phyloP scores from a whole-genome alignment of 2,888 invertebrate species.

The Epicampocera succincta region DNA sequence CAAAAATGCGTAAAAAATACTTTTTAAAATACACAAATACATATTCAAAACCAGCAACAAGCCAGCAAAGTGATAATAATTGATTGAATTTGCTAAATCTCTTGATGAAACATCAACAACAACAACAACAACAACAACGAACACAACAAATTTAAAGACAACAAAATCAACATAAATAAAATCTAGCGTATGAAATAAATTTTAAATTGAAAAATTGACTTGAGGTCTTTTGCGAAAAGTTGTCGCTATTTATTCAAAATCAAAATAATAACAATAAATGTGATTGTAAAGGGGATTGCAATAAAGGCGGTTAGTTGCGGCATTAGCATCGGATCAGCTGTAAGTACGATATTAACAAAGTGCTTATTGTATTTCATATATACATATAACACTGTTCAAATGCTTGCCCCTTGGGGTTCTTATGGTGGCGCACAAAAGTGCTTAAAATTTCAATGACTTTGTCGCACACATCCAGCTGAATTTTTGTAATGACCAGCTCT shows the following conservation, averaged over 20 bases:
- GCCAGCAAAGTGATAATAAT: constrained; percentile 48
- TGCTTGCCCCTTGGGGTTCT: too few species aligned
- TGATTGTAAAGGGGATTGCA: too few species aligned
- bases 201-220: constrained; percentile 61
- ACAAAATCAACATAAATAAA: constrained; percentile 12
- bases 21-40: background rate
- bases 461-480: too few species aligned
- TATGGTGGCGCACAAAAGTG: too few species aligned
- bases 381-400: too few species aligned
- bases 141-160: background rate
- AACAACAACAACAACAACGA: constrained; percentile 5
- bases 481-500: too few species aligned
- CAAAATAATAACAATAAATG: constrained; percentile 10
- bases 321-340: too few species aligned
- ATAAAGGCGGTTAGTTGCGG: too few species aligned
- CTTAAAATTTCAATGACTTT: too few species aligned
- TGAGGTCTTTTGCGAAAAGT: constrained; percentile 36
- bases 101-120: constrained; percentile 16
- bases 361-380: too few species aligned
- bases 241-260: constrained; percentile 8
- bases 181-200: constrained; percentile 54
- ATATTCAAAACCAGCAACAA: constrained; percentile 18
- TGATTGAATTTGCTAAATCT: constrained; percentile 56
- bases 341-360: too few species aligned
- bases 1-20: background rate